A percentile compares a stretch with the other conserved stretches of the same genome.
phyloP scores from a whole-genome alignment of 2,888 invertebrate genomes.

The Pocota personata region DNA sequence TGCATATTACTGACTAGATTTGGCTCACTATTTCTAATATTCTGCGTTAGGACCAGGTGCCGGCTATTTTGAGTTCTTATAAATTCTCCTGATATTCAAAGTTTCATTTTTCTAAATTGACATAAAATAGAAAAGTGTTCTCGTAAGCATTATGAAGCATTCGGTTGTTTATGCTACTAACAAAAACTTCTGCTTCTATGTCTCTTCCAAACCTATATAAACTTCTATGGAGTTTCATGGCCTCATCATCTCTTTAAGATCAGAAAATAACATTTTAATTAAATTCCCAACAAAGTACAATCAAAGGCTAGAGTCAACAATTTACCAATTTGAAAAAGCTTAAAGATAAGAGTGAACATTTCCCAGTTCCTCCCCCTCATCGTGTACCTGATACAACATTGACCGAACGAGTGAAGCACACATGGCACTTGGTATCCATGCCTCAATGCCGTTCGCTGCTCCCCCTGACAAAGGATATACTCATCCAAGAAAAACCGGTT shows the following conservation, averaged over 20 bases:
- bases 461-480: slow-evolving; percentile 41
- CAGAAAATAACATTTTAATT: slow-evolving; percentile 45
- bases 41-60: no score
- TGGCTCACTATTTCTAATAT: no score
- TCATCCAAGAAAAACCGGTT: slow-evolving; percentile 59
- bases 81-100: no score
- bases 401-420: slow-evolving; percentile 24
- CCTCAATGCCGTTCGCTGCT: background rate
- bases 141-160: no score
- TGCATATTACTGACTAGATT: no score
- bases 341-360: slow-evolving; percentile 44
- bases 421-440: slow-evolving; percentile 41
- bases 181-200: no score
- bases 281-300: slow-evolving; percentile 47
- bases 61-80: no score
- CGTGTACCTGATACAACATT: slow-evolving; percentile 7
- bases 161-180: no score
- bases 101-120: no score
- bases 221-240: background rate
- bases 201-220: no score
- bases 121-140: no score
- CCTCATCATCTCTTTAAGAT: background rate
- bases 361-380: slow-evolving; percentile 34
- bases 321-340: slow-evolving; percentile 58
- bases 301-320: slow-evolving; percentile 50